Evolutionary conservation across 1,140 invertebrate genomes (phyloP).

Genomic region (Tetranychus cinnabarinus): DNA sequence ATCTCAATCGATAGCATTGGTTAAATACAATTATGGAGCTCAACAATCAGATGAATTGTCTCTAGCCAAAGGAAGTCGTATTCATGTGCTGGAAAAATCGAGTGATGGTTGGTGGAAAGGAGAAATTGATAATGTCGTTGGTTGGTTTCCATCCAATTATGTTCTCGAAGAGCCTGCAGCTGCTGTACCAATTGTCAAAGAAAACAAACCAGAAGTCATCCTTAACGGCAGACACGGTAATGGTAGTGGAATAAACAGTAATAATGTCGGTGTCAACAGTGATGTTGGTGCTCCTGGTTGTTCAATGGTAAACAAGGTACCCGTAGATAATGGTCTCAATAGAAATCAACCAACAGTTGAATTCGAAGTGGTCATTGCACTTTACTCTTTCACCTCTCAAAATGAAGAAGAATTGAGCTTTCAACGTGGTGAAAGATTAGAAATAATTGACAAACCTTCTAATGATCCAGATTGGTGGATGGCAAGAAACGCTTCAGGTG

Average conservation of each 20-base stretch:
- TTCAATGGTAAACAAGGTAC: neutral
- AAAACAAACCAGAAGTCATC: neutral
- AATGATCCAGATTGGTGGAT: slow-evolving; percentile 97
- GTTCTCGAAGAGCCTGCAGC: slow-evolving; percentile 49
- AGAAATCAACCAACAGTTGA: neutral
- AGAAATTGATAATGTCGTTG: slow-evolving; percentile 45
- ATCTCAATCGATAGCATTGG: slow-evolving; percentile 36
- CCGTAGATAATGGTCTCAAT: neutral
- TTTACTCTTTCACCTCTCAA: slow-evolving; percentile 80
- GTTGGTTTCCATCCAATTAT: slow-evolving; percentile 97
- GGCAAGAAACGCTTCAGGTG: slow-evolving; percentile 71
- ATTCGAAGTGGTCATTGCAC: slow-evolving; percentile 72
- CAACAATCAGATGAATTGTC: slow-evolving; percentile 89
- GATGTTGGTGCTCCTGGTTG: neutral
- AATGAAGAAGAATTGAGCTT: slow-evolving; percentile 93
- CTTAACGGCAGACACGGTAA: neutral
- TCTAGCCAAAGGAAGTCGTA: slow-evolving; percentile 58
- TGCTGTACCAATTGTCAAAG: neutral
- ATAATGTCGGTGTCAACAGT: neutral
- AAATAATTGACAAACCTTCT: slow-evolving; percentile 76
- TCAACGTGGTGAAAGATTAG: slow-evolving; percentile 77
- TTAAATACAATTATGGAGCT: slow-evolving; percentile 93
- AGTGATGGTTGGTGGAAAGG: slow-evolving; percentile 99
- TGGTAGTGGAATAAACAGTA: neutral
- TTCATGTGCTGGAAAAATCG: slow-evolving; percentile 89